Percentiles rank a stretch among this genome's conserved stretches.
These are phyloP conservation scores for Bergia puertoricense DNA, from an alignment of 92 coral and sea anemone species.

Conservation along the genomic window DNA sequence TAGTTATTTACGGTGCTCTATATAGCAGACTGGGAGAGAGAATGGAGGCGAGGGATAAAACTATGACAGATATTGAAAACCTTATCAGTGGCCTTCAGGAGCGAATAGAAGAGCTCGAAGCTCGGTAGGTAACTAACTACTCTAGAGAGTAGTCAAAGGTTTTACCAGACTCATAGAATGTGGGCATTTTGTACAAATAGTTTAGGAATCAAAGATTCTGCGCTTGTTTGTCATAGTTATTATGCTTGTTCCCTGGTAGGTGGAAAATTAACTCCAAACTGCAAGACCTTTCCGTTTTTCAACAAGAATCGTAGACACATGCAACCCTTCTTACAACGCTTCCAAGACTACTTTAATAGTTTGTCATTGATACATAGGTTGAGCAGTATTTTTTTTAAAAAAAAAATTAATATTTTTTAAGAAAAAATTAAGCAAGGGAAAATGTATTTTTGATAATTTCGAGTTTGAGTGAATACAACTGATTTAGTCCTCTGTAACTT, in stretches of 20 bases:
- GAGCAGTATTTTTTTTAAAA: neutral
- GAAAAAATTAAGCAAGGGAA: no score
- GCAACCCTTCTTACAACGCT: neutral
- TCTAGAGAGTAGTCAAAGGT: neutral
- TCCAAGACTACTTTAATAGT: neutral
- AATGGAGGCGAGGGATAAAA: constrained; percentile 19
- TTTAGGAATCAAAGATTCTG: neutral
- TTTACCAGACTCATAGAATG: neutral
- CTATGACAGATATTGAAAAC: constrained; percentile 27
- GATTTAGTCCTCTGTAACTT: neutral
- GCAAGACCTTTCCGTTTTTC: neutral
- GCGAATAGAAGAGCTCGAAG: constrained; percentile 21
- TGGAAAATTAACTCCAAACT: neutral
- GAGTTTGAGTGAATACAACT: no score
- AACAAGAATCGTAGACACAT: neutral
- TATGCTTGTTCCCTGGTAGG: neutral
- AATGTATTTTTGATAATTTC: no score
- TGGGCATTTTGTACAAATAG: neutral
- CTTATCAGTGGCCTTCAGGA: constrained; percentile 33
- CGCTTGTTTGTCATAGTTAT: neutral
- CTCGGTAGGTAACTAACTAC: constrained; percentile 1
- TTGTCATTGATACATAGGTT: neutral
- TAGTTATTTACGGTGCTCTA: constrained; percentile 32
- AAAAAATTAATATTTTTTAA: no score
- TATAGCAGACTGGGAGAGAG: constrained; percentile 35